Percentiles rank a stretch among this genome's conserved stretches.
phyloP scores from a whole-genome alignment of 2,888 invertebrate genomes.

The Tipula confusa region DNA sequence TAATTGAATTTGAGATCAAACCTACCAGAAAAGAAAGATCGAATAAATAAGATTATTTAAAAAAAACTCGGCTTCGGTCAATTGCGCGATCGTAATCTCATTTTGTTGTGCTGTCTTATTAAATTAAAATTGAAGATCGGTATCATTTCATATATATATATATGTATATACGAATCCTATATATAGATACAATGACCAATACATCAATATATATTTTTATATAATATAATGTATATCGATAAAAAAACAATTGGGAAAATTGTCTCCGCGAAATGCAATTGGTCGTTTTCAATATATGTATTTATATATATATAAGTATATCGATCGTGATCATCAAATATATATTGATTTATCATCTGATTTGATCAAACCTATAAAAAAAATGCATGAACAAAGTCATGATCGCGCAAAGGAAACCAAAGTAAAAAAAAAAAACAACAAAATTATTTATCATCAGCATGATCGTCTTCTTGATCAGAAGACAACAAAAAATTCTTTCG shows the following conservation, averaged over 20 bases:
- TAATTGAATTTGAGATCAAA: neutral
- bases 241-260: neutral
- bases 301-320: neutral
- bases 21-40: neutral
- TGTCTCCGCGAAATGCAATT: slow-evolving; percentile 12
- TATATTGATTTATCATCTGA: slow-evolving; percentile 25
- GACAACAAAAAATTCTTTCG: neutral
- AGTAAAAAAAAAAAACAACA: neutral
- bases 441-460: slow-evolving; percentile 15
- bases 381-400: slow-evolving; percentile 12
- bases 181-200: neutral
- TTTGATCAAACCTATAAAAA: slow-evolving; percentile 13
- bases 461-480: slow-evolving; percentile 25
- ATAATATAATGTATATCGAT: no score
- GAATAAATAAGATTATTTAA: neutral
- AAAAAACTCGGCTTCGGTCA: neutral
- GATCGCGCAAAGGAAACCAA: neutral
- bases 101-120: slow-evolving; percentile 12
- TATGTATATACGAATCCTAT: no score
- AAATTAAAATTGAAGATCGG: neutral
- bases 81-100: neutral
- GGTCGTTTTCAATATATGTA: no score
- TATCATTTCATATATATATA: neutral
- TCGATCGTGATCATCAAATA: slow-evolving; percentile 20
- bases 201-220: neutral